These are phyloP conservation scores for Helicoverpa zea DNA, from an alignment of 1,140 invertebrate genomes.

Conservation along the genomic window DNA sequence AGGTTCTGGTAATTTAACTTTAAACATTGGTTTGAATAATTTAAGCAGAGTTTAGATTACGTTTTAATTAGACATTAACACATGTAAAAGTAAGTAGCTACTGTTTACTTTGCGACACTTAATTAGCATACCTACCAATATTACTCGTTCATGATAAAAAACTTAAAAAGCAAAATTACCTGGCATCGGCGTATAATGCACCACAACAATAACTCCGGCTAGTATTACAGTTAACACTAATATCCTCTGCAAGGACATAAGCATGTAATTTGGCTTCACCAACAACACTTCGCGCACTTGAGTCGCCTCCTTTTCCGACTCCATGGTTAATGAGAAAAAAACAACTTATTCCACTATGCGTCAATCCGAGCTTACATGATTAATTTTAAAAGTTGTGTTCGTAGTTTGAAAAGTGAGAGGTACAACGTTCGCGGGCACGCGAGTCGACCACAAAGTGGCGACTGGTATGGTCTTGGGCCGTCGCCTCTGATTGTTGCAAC, in stretches of 20 bases:
- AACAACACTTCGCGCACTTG: slow-evolving; percentile 61
- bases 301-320: slow-evolving; percentile 67
- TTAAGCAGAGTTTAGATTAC: too few species aligned
- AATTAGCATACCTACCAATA: too few species aligned
- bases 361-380: slow-evolving; percentile 55
- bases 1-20: background rate
- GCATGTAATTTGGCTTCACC: slow-evolving; percentile 82
- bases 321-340: slow-evolving; percentile 60
- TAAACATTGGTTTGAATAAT: too few species aligned
- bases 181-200: slow-evolving; percentile 90
- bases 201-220: slow-evolving; percentile 89
- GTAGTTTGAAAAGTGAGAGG: slow-evolving; percentile 52
- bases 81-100: too few species aligned
- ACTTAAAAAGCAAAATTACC: slow-evolving; percentile 74
- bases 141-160: background rate
- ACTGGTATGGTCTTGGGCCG: slow-evolving; percentile 73
- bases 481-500: slow-evolving; percentile 69
- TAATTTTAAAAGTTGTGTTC: slow-evolving; percentile 61
- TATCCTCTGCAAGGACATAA: slow-evolving; percentile 85
- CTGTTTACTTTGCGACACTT: too few species aligned
- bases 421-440: slow-evolving; percentile 70
- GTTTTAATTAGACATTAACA: too few species aligned
- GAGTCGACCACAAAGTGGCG: slow-evolving; percentile 77
- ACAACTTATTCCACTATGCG: slow-evolving; percentile 3
- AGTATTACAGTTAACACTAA: slow-evolving; percentile 83